Base-by-base conservation (phyloP, 2,888 invertebrate species). In the Unio pictorum region DNA sequence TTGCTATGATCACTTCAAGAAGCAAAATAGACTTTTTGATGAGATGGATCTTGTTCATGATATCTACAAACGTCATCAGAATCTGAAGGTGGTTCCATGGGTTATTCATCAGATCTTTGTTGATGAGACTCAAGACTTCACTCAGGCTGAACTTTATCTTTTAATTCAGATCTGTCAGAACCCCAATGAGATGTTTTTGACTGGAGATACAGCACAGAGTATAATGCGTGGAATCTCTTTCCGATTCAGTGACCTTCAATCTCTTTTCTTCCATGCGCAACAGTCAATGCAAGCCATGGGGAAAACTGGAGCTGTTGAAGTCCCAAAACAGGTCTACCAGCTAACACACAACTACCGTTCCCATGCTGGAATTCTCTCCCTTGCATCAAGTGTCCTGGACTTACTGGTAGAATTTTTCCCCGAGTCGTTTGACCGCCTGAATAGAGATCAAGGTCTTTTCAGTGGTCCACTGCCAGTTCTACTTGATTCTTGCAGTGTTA, bases 201-300 rank as follows among this genome's bases (percentile, higher is more conserved):
- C 85, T 6, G 71, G 71, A 15, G 76, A 84, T 78, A 78, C 85
- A 30, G 85, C 85, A 3, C 85, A 85, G 66, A 81, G 81, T 67
- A 85, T 85, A 68, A 85, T 85, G 85, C 68, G 81, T 18, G 85
- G 85, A 45, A 79, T 85, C 26, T 73, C 84, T 7, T 85, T 85
- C 74, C 73, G 71, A 56, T 85, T 85, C 72, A 69, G 72, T 61
- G 85, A 85, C 61, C 78, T 85, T n/a, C 74, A 71, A 23, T 74
- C 82, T 0, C 74, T 85, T 18, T 85, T 84, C 71, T 76, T 67
- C 71, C 75, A 81, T 62, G 80, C 80, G 23, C 67, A 71, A 45
- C 61, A 75, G 26, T 74, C 80, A 1, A 67, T 78, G 34, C 67
- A 71, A 58, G 71, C 74, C 11, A 57, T 67, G 55, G 69, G 73